These are phyloP conservation scores for Lota lota DNA, from an alignment of 2,113 vertebrate genomes.

Conservation along the genomic window DNA sequence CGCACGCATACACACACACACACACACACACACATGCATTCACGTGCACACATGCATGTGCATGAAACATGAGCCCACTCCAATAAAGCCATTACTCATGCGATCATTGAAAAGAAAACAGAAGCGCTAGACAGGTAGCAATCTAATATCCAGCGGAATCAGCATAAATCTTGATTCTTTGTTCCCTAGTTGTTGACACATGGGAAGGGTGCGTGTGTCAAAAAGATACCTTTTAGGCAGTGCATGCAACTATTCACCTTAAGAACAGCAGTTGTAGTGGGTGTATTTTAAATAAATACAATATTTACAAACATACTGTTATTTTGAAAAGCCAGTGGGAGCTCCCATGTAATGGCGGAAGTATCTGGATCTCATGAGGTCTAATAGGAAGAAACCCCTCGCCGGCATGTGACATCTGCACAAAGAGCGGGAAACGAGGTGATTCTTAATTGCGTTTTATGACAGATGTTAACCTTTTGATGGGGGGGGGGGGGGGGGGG, in stretches of 20 bases:
- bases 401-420: conserved; percentile 16
- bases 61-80: conserved; percentile 49
- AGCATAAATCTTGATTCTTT: no score
- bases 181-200: no score
- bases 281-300: conserved; percentile 4
- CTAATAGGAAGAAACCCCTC: conserved; percentile 62
- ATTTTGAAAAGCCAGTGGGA: conserved; percentile 16
- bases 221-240: no score
- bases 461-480: conserved; percentile 66
- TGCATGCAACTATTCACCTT: no score
- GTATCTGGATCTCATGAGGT: conserved; percentile 50
- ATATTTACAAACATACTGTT: conserved; percentile 26
- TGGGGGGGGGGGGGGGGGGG: not conserved
- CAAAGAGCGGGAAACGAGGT: conserved; percentile 60
- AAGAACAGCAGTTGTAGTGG: no score
- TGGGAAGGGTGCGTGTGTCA: no score
- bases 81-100: conserved; percentile 46
- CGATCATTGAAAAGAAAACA: conserved; percentile 33
- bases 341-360: conserved; percentile 32
- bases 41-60: not conserved
- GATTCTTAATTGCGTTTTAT: conserved; percentile 47
- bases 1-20: not conserved
- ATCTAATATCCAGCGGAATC: no score
- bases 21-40: not conserved
- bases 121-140: no score